Base-by-base conservation (phyloP, 1,140 invertebrate species). In the Nephila pilipes region DNA sequence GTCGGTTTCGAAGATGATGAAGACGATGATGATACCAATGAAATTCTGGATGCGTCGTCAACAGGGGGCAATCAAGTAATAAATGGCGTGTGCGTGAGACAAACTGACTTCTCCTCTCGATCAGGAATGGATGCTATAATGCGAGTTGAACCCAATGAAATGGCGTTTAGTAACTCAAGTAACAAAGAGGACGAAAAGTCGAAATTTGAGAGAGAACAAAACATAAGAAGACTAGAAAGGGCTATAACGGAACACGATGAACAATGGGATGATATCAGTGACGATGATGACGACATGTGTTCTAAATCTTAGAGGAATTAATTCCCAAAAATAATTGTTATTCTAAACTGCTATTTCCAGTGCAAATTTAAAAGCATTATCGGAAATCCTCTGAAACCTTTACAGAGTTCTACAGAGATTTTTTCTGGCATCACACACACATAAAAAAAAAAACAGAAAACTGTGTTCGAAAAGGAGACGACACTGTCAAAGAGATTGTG, bases 71-170 rank as follows among this genome's bases (percentile, higher is more conserved):
- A 38, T n/a, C 90, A 92, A 85, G 98, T 98, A 93, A 98, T 98
- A 94, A 98, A 98, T 94, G 98, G 98, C 6, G 98, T 98, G 25
- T 98, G 98, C 95, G 98, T 98, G 1, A 98, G 98, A 97, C 97
- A 98, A 91, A 95, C 94, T 29, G 93, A 87, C 92, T 94, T 85
- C 81, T 90, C 81, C 22, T 93, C 94, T 81, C 90, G 81, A 63
- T 87, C 25, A 90, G 90, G 75, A 85, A 93, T 92, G 91, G 94
- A 85, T 90, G 87, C 87, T 87, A 94, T n/a, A 80, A 93, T 85
- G 93, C 94, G 85, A 55, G 90, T 90, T 87, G 94, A 94, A 36
- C 79, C 80, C 10, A 94, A 87, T 79, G 94, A 87, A 29, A 89
- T 91, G 81, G 81, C 90, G 55, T 90, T 90, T 54, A 38, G 69